Percentiles rank a stretch among this genome's conserved stretches.
Evolutionary conservation across 2,797 vertebrate genomes (phyloP).

Genomic region (Galagoides demidoff): DNA sequence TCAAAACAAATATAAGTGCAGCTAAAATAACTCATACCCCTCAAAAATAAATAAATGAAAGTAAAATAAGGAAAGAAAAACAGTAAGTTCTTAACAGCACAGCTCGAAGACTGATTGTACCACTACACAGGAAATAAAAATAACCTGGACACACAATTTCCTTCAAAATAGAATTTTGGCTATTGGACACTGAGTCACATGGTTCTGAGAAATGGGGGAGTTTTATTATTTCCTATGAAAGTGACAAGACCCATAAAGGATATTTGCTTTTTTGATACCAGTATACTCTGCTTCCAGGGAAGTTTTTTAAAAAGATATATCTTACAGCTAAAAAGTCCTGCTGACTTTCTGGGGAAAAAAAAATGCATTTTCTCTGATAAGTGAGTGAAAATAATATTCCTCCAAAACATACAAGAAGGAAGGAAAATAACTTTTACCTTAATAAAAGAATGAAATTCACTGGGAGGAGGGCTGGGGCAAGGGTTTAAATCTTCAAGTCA

Average conservation of each 20-base stretch:
- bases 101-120: constrained; percentile 37
- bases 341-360: constrained; percentile 30
- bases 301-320: constrained; percentile 56
- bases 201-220: constrained; percentile 55
- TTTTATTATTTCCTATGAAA: constrained; percentile 69
- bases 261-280: constrained; percentile 30
- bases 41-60: background rate
- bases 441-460: constrained; percentile 45
- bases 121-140: constrained; percentile 38
- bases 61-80: background rate
- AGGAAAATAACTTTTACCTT: constrained; percentile 58
- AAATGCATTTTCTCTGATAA: constrained; percentile 10
- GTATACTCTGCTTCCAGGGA: constrained; percentile 25
- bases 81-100: background rate
- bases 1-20: constrained; percentile 9
- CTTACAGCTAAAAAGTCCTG: constrained; percentile 40
- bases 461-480: background rate
- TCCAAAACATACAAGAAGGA: constrained; percentile 29
- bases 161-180: constrained; percentile 49
- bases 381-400: constrained; percentile 33
- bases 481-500: constrained; percentile 29
- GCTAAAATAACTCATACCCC: background rate
- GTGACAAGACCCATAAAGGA: constrained; percentile 26
- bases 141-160: constrained; percentile 42
- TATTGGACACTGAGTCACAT: background rate